Evolutionary conservation across 2,113 vertebrate genomes (phyloP).

Genomic region (Phyllopteryx taeniolatus): DNA sequence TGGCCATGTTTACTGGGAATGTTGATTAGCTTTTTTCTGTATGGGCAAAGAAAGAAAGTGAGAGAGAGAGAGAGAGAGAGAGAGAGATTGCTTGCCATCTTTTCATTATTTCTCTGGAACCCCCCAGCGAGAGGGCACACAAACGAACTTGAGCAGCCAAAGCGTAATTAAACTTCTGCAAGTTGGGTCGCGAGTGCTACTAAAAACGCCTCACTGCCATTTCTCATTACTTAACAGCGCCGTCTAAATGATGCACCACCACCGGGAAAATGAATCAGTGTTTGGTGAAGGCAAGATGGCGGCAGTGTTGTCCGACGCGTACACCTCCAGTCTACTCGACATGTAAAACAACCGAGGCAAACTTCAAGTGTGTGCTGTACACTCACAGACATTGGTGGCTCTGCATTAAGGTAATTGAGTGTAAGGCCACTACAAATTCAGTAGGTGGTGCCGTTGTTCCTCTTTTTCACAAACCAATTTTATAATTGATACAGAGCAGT

Average conservation of each 20-base stretch:
- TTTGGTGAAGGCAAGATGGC: slow-evolving; percentile 58
- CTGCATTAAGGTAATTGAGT: neutral
- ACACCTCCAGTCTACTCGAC: slow-evolving; percentile 10
- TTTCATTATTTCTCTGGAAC: slow-evolving; percentile 58
- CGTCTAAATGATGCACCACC: slow-evolving; percentile 63
- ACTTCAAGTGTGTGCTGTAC: slow-evolving; percentile 9
- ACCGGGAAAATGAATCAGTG: slow-evolving; percentile 55
- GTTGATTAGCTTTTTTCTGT: slow-evolving; percentile 65
- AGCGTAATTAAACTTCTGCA: slow-evolving; percentile 71
- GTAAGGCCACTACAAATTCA: neutral
- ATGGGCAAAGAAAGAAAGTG: slow-evolving; percentile 56
- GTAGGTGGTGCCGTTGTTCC: neutral
- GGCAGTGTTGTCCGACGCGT: slow-evolving; percentile 49
- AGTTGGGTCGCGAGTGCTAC: slow-evolving; percentile 63
- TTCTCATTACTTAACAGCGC: slow-evolving; percentile 65
- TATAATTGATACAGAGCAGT: neutral
- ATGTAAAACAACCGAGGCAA: slow-evolving; percentile 30
- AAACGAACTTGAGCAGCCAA: slow-evolving; percentile 52
- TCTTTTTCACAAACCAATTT: neutral
- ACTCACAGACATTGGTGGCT: neutral
- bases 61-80: neutral
- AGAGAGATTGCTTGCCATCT: slow-evolving; percentile 51
- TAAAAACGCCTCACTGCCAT: slow-evolving; percentile 67
- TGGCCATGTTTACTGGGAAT: slow-evolving; percentile 53
- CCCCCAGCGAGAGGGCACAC: slow-evolving; percentile 58